A percentile compares a stretch with the other conserved stretches of the same genome.
These are phyloP conservation scores for Drosophila eugracilis DNA, from an alignment of 1,140 invertebrate species.

Conservation along the genomic window DNA sequence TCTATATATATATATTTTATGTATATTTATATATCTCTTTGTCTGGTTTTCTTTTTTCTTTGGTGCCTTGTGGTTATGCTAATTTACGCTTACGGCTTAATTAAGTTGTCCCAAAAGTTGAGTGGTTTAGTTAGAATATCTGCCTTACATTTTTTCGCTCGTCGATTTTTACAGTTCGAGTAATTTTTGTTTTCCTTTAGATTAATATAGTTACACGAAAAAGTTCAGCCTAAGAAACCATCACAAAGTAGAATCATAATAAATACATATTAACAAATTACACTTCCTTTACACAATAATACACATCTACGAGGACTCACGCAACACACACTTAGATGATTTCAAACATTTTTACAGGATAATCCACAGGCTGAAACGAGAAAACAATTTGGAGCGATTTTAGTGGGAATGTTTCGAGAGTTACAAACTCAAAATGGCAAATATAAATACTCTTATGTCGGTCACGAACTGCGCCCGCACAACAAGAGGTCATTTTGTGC, in stretches of 20 bases:
- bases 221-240: slow-evolving; percentile 82
- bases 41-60: slow-evolving; percentile 16
- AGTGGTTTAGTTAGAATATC: slow-evolving; percentile 66
- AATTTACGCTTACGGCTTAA: slow-evolving; percentile 58
- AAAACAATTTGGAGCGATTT: slow-evolving; percentile 37
- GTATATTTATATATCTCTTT: slow-evolving; percentile 19
- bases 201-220: slow-evolving; percentile 69
- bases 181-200: slow-evolving; percentile 50
- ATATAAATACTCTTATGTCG: slow-evolving; percentile 33
- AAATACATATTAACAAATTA: slow-evolving; percentile 71
- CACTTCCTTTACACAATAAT: slow-evolving; percentile 45
- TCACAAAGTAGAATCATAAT: slow-evolving; percentile 78
- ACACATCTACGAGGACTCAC: slow-evolving; percentile 33
- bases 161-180: slow-evolving; percentile 55
- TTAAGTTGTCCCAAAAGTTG: slow-evolving; percentile 60
- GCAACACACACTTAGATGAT: slow-evolving; percentile 36
- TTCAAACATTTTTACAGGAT: slow-evolving; percentile 57
- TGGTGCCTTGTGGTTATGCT: slow-evolving; percentile 63
- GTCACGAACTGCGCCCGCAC: slow-evolving; percentile 30
- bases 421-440: slow-evolving; percentile 14
- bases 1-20: slow-evolving; percentile 19
- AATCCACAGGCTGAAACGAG: slow-evolving; percentile 43
- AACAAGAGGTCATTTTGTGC: slow-evolving; percentile 14
- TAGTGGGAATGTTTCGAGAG: slow-evolving; percentile 12
- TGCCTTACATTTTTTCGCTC: slow-evolving; percentile 65